phyloP scores from a whole-genome alignment of 1,140 invertebrate genomes.

The Akabosia matsudoensis region DNA sequence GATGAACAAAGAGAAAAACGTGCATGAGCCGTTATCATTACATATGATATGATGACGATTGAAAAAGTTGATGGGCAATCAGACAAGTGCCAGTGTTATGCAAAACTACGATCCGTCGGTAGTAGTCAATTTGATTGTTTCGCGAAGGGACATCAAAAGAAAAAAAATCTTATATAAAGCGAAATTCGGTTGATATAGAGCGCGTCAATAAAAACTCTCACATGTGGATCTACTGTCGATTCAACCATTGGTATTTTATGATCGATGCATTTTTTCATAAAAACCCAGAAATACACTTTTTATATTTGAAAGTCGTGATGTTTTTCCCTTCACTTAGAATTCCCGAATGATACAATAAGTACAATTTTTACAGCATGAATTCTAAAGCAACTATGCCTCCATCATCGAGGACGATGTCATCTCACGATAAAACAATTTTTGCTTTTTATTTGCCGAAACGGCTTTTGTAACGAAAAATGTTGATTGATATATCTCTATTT shows the following conservation, averaged over 20 bases:
- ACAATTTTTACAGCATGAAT: no score
- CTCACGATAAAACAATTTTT: not conserved
- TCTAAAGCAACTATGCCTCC: no score
- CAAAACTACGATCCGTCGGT: no score
- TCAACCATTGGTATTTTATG: not conserved
- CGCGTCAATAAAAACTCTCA: not conserved
- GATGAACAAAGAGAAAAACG: not conserved
- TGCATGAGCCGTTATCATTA: not conserved
- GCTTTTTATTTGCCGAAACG: not conserved
- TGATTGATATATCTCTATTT: no score
- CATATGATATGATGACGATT: not conserved
- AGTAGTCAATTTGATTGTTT: no score
- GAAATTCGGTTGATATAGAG: no score
- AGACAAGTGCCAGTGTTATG: no score
- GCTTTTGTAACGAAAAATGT: no score
- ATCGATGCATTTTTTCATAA: not conserved
- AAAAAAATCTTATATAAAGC: no score
- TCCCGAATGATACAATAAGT: not conserved
- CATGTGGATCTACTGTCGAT: not conserved
- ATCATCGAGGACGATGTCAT: not conserved
- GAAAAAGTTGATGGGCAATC: not conserved
- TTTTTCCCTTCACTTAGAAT: constrained; percentile 8
- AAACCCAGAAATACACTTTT: not conserved
- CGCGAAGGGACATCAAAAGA: no score
- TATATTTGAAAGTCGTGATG: constrained; percentile 2